Evolutionary conservation across 2,797 vertebrate species (phyloP).

Genomic region (Streptopelia turtur): DNA sequence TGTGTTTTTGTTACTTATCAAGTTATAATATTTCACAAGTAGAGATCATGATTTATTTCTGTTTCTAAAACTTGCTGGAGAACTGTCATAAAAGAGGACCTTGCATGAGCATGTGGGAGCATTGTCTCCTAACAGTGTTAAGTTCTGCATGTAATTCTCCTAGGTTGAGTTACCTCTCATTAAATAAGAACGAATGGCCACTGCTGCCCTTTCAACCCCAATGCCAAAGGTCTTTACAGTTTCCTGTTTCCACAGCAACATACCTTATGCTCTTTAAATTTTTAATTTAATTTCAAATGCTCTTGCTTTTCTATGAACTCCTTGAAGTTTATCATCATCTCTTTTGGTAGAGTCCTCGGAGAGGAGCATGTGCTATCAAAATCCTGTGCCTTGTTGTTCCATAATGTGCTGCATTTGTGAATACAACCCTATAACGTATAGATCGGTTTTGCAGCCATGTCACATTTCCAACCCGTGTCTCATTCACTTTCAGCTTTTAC

Average conservation of each 20-base stretch:
- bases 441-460: not conserved
- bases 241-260: not conserved
- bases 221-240: not conserved
- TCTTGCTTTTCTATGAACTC: not conserved
- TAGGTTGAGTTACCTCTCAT: not conserved
- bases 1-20: not conserved
- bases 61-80: not conserved
- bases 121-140: not conserved
- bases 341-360: not conserved
- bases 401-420: not conserved
- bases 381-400: not conserved
- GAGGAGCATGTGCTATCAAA: not conserved
- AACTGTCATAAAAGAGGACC: not conserved
- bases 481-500: not conserved
- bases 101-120: not conserved
- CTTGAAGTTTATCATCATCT: not conserved
- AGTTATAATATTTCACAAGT: not conserved
- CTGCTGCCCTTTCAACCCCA: not conserved
- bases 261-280: not conserved
- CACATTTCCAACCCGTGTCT: not conserved
- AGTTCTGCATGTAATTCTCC: not conserved
- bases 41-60: not conserved
- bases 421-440: not conserved
- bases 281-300: not conserved
- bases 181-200: not conserved